These are phyloP conservation scores for Caenorhabditis virilis DNA, from an alignment of 2,888 invertebrate species.

Conservation along the genomic window DNA sequence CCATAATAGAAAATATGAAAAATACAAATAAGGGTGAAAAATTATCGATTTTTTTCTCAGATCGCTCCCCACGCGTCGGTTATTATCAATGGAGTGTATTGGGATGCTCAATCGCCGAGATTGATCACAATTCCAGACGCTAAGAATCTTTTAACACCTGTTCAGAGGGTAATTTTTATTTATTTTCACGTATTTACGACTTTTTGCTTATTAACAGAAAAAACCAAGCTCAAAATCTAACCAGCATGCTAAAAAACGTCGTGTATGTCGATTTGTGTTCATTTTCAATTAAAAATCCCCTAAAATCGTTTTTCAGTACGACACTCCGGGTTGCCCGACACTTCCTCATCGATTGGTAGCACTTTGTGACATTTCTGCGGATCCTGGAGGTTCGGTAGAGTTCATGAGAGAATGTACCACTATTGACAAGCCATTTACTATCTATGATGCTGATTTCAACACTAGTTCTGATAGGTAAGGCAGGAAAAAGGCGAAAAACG, in stretches of 20 bases:
- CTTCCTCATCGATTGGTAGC: constrained; percentile 75
- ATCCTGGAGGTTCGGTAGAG: constrained; percentile 97
- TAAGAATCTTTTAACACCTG: constrained; percentile 79
- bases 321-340: constrained; percentile 58
- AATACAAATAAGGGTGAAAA: no score
- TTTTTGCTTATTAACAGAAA: not conserved
- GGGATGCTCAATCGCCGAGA: constrained; percentile 95
- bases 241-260: no score
- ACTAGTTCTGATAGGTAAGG: constrained; percentile 88
- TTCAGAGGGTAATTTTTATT: constrained; percentile 74
- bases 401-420: constrained; percentile 99
- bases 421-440: constrained; percentile 96
- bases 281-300: not conserved
- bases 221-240: not conserved
- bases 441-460: constrained; percentile 98
- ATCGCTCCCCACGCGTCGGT: constrained; percentile 97
- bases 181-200: not conserved
- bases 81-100: constrained; percentile 96
- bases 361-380: constrained; percentile 98
- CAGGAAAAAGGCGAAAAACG: not conserved
- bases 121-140: constrained; percentile 96
- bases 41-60: no score
- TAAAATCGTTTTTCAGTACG: constrained; percentile 42
- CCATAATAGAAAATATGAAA: no score
- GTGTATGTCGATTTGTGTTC: not conserved